Conservation (phyloP, 1,140 invertebrate species). For the Drosophila burlai region DNA sequence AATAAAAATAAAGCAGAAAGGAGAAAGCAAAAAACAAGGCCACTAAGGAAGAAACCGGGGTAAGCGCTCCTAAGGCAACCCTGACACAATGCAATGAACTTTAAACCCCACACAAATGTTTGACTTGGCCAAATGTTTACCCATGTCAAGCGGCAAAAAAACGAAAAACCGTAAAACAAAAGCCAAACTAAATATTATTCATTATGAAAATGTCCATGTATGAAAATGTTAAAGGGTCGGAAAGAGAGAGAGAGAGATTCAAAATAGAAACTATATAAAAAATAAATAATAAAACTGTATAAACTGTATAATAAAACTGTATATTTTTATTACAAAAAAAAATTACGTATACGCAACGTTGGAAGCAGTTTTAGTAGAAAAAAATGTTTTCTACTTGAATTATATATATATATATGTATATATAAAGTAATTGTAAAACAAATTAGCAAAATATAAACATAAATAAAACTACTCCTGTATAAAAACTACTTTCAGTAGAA, state of each 20-base stretch:
- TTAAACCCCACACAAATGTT: constrained; percentile 56
- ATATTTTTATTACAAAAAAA: background rate
- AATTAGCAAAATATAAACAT: background rate
- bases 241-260: background rate
- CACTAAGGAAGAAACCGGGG: constrained; percentile 24
- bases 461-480: background rate
- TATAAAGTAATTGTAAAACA: background rate
- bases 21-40: constrained; percentile 53
- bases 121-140: constrained; percentile 58
- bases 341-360: background rate
- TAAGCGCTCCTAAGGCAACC: constrained; percentile 14
- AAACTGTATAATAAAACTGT: background rate
- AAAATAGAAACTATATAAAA: background rate
- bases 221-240: background rate
- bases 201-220: constrained; percentile 38
- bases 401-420: no score
- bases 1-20: background rate
- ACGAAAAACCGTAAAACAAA: constrained; percentile 22
- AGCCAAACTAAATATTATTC: constrained; percentile 37
- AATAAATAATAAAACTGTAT: background rate
- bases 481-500: no score
- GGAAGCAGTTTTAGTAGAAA: background rate
- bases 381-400: background rate
- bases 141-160: constrained; percentile 58
- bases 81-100: constrained; percentile 71